Conservation (phyloP, 2,113 vertebrate genomes). For the Chionis minor region DNA sequence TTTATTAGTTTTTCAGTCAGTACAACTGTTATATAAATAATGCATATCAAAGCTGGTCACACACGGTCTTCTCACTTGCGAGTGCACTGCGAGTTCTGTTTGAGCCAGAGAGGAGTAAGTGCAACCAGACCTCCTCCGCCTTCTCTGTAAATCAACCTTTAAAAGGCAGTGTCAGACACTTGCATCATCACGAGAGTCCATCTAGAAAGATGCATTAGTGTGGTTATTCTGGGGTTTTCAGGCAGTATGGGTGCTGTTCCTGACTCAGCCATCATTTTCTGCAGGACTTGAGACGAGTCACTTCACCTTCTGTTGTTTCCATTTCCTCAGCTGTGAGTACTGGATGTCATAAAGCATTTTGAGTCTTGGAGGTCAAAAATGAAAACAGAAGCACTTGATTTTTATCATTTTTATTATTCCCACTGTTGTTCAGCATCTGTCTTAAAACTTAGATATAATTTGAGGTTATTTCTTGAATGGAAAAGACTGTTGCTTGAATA, state of each 20-base stretch:
- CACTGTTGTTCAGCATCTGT: neutral
- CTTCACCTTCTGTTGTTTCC: neutral
- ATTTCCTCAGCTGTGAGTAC: neutral
- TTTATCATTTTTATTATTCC: neutral
- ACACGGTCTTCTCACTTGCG: neutral
- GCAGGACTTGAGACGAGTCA: neutral
- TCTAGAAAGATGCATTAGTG: neutral
- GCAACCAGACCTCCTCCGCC: neutral
- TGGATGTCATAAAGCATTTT: neutral
- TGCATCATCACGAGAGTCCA: neutral
- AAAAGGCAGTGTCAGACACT: neutral
- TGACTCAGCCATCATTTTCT: neutral
- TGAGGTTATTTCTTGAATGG: neutral
- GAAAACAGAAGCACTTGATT: neutral
- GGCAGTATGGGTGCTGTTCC: neutral
- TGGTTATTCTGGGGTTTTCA: neutral
- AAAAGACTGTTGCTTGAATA: neutral
- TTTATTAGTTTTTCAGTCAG: slow-evolving; percentile 37
- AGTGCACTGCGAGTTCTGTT: neutral
- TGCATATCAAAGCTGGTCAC: neutral
- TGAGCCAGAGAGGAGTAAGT: neutral
- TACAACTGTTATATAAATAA: slow-evolving; percentile 21
- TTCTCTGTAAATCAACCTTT: neutral
- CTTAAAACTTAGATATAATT: neutral
- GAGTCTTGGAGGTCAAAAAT: neutral